A percentile compares a stretch with the other conserved stretches of the same genome.
Evolutionary conservation across 2,797 vertebrate genomes (phyloP).

Genomic region (Antennarius maculatus): DNA sequence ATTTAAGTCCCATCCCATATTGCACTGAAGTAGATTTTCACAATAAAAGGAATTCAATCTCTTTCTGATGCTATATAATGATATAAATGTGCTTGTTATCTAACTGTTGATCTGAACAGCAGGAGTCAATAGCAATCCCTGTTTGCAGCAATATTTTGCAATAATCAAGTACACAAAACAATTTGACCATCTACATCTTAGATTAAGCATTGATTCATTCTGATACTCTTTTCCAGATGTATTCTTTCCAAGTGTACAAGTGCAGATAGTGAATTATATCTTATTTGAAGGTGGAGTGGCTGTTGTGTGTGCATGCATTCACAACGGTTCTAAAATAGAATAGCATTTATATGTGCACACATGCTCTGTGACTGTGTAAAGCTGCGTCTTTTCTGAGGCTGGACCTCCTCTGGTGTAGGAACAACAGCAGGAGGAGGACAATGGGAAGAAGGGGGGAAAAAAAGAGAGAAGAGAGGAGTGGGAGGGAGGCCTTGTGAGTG

Average conservation of each 20-base stretch:
- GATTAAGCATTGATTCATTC: conserved; percentile 29
- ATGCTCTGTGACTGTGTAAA: conserved; percentile 14
- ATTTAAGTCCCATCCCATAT: background rate
- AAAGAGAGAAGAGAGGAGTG: conserved; percentile 32
- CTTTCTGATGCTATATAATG: background rate
- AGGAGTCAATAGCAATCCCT: background rate
- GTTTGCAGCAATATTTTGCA: background rate
- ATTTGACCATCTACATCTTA: conserved; percentile 4
- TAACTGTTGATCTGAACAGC: background rate
- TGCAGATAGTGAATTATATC: conserved; percentile 56
- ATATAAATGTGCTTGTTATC: background rate
- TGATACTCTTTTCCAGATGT: conserved; percentile 8
- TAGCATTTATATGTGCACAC: conserved; percentile 22
- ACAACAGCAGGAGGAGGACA: conserved; percentile 56
- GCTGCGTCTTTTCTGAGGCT: conserved; percentile 39
- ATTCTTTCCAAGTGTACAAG: conserved; percentile 37
- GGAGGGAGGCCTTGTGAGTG: conserved; percentile 57
- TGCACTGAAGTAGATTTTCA: background rate
- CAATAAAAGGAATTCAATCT: background rate
- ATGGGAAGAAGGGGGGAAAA: conserved; percentile 37
- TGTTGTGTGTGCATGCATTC: conserved; percentile 9
- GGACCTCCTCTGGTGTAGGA: conserved; percentile 31
- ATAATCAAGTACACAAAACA: background rate
- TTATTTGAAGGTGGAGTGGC: conserved; percentile 39
- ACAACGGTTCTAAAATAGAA: conserved; percentile 25